phyloP scores from a whole-genome alignment of 2,888 invertebrate genomes.

The Gryllus longicercus region DNA sequence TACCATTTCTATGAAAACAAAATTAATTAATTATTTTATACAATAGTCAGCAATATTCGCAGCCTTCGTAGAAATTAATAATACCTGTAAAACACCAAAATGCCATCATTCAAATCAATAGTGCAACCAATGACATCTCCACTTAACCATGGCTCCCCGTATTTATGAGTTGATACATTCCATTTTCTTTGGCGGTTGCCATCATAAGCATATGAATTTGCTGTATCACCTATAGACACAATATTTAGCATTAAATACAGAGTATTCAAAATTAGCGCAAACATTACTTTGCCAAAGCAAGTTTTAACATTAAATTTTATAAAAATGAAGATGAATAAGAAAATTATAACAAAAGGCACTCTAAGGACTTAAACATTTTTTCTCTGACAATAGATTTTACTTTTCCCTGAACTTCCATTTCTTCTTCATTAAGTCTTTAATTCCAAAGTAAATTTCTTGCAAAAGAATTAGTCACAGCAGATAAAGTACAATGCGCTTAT shows the following conservation, averaged over 20 bases:
- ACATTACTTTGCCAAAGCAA: background rate
- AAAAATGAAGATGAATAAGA: too few relatives aligned
- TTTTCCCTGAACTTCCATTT: too few relatives aligned
- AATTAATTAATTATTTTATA: conserved; percentile 19
- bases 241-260: background rate
- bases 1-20: conserved; percentile 63
- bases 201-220: conserved; percentile 74
- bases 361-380: too few relatives aligned
- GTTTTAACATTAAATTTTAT: too few relatives aligned
- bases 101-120: conserved; percentile 68
- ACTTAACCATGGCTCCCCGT: conserved; percentile 76
- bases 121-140: conserved; percentile 78
- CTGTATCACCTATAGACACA: conserved; percentile 62
- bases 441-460: too few relatives aligned
- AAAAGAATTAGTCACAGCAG: too few relatives aligned
- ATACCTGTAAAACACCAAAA: conserved; percentile 63
- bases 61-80: background rate
- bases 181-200: conserved; percentile 67
- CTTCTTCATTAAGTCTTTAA: too few relatives aligned
- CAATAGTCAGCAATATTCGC: background rate
- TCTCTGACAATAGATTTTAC: too few relatives aligned
- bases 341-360: too few relatives aligned
- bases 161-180: conserved; percentile 67
- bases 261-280: background rate
- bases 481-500: background rate